Evolutionary conservation across 2,888 invertebrate species (phyloP), one percentile per base, ranked within the genome.

Genomic region (Hartigia nigra): DNA sequence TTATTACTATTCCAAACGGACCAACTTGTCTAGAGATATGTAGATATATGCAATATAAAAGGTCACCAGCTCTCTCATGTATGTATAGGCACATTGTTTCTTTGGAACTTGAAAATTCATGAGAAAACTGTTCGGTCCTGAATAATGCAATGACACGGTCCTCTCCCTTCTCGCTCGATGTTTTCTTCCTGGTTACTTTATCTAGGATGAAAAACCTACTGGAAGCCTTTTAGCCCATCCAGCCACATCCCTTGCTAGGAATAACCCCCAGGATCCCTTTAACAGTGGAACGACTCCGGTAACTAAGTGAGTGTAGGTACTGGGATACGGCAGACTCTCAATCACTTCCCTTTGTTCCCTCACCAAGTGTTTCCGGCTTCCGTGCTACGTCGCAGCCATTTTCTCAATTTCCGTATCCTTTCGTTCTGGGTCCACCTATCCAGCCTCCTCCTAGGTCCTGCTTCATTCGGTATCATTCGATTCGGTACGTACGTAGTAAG

Each of bases 71-170:
- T 9, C 55, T 9, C 55, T 55, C 55, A 23, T 9, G 55, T 55
- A 23, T 55, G 23, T 9, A 55, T 55, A 55, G 72, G 31, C 72
- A 34, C 31, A 34, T 23, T 72, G 31, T 84, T 81, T 84, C 81
- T 82, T 79, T 78, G 78, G 80, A 80, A 83, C 81, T 84, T 82
- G 82, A 76, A 81, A 85, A 86, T 85, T 85, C 86, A 85, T 83
- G 85, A 85, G 83, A 84, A 85, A 85, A 85, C 83, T 81, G 82
- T 83, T 84, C 9, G 55, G 55, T 23, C 55, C 76, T 85, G 86
- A 86, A 86, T 85, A 86, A 86, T 86, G 83, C 86, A 85, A 82
- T 80, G 82, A 80, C 80, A 78, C 78, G 77, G 75, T 78, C 75
- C 79, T 80, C 80, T 79, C 74, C 78, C 80, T 80, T 74, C 31